These are phyloP conservation scores for Liasis olivaceus DNA, from an alignment of 2,797 vertebrate species.

Conservation along the genomic window DNA sequence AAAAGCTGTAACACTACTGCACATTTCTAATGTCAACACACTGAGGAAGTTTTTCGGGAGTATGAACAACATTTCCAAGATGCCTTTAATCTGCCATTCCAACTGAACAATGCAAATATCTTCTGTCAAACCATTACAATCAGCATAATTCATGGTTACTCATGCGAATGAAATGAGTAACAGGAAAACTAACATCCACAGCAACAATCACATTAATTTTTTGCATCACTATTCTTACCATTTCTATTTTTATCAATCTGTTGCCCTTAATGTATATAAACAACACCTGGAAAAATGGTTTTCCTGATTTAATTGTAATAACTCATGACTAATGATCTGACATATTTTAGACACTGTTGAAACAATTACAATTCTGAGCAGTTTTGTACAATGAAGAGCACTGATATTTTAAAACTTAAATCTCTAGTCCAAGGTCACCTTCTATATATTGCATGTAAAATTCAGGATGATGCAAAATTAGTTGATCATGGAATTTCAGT, in stretches of 20 bases:
- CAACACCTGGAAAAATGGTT: slow-evolving; percentile 44
- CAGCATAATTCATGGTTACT: slow-evolving; percentile 9
- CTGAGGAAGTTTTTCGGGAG: neutral
- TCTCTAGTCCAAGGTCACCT: slow-evolving; percentile 32
- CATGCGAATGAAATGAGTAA: slow-evolving; percentile 44
- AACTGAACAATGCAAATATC: slow-evolving; percentile 6
- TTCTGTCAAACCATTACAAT: neutral
- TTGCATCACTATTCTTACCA: slow-evolving; percentile 56
- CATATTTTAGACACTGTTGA: slow-evolving; percentile 41
- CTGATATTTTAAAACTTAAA: slow-evolving; percentile 50
- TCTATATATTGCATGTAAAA: slow-evolving; percentile 23
- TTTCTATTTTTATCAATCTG: slow-evolving; percentile 59
- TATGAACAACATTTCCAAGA: slow-evolving; percentile 3
- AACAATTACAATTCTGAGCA: slow-evolving; percentile 49
- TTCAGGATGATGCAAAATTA: slow-evolving; percentile 30
- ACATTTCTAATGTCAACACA: neutral
- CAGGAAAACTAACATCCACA: slow-evolving; percentile 51
- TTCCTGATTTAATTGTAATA: slow-evolving; percentile 23
- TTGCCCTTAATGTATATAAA: slow-evolving; percentile 57
- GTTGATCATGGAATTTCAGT: slow-evolving; percentile 42
- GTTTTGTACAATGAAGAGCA: slow-evolving; percentile 50
- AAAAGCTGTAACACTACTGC: slow-evolving; percentile 28
- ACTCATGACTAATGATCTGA: slow-evolving; percentile 33
- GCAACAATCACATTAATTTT: slow-evolving; percentile 27
- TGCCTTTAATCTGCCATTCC: neutral